phyloP scores from a whole-genome alignment of 2,888 invertebrate genomes.

The Tachystola acroxantha region DNA sequence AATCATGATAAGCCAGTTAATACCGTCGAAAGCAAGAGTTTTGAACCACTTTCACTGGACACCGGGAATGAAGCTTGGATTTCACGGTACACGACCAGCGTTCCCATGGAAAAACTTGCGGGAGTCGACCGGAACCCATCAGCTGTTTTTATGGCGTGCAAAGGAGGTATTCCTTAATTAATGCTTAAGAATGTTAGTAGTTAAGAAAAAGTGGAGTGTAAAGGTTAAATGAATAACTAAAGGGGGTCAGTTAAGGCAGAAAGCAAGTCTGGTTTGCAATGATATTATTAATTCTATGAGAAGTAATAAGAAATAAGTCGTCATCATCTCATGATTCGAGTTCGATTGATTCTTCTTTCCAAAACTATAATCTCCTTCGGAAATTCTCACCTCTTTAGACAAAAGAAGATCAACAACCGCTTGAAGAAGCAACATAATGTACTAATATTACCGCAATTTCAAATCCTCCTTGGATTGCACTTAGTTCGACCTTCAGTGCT shows the following conservation, averaged over 20 bases:
- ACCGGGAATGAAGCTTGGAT: constrained; percentile 34
- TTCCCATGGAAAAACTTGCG: constrained; percentile 44
- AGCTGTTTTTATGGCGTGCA: constrained; percentile 3
- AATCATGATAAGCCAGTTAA: not conserved
- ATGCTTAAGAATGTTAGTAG: not conserved
- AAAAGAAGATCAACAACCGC: no score
- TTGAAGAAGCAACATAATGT: no score
- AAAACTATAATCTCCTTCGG: no score
- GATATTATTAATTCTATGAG: no score
- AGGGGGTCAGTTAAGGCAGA: not conserved
- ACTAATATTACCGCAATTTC: no score
- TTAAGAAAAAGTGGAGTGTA: not conserved
- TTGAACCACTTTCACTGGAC: constrained; percentile 40
- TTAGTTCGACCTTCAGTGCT: no score
- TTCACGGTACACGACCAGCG: constrained; percentile 33
- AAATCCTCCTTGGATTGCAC: no score
- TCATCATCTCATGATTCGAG: no score
- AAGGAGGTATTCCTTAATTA: not conserved
- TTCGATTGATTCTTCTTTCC: no score
- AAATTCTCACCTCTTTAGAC: no score
- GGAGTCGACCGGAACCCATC: constrained; percentile 24
- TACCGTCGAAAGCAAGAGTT: constrained; percentile 41
- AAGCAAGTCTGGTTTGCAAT: not conserved
- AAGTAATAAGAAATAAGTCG: no score
- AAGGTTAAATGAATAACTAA: not conserved